Evolutionary conservation across 2,113 vertebrate genomes (phyloP).

Genomic region (Pampusana beccarii): DNA sequence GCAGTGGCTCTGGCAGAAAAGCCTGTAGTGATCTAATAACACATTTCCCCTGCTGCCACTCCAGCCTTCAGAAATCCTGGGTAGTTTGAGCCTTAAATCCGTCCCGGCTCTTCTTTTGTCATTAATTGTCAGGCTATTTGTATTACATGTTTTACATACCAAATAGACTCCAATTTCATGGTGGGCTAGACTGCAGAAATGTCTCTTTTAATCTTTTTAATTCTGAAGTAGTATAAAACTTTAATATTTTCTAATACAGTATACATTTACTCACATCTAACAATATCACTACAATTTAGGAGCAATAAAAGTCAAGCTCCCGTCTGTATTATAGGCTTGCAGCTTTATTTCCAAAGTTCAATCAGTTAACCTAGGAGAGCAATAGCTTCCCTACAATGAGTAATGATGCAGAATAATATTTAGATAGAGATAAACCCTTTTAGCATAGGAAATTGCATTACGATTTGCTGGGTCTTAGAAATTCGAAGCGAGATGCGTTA

Average conservation of each 20-base stretch:
- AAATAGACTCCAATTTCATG: constrained; percentile 72
- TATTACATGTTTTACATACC: constrained; percentile 55
- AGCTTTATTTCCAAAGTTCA: constrained; percentile 75
- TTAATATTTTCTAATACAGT: constrained; percentile 72
- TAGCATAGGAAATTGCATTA: constrained; percentile 76
- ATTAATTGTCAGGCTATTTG: constrained; percentile 66
- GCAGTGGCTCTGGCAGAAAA: constrained; percentile 1
- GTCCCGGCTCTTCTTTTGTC: constrained; percentile 17
- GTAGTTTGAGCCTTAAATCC: constrained; percentile 31
- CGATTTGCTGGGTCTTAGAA: constrained; percentile 53
- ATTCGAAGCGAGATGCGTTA: constrained; percentile 60
- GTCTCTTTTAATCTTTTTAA: constrained; percentile 70
- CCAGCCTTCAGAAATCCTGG: constrained; percentile 19
- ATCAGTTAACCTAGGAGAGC: constrained; percentile 77
- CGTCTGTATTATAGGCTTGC: constrained; percentile 60
- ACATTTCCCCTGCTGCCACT: constrained; percentile 16
- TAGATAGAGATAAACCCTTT: constrained; percentile 72
- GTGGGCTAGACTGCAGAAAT: constrained; percentile 64
- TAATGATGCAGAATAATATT: constrained; percentile 73
- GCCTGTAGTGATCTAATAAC: constrained; percentile 40
- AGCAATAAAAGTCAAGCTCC: constrained; percentile 67
- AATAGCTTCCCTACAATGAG: constrained; percentile 69
- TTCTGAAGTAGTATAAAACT: constrained; percentile 68
- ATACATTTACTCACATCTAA: constrained; percentile 68
- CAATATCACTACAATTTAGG: constrained; percentile 65